Base-by-base conservation (phyloP, 2,888 invertebrate genomes). In the Conomelus anceps region DNA sequence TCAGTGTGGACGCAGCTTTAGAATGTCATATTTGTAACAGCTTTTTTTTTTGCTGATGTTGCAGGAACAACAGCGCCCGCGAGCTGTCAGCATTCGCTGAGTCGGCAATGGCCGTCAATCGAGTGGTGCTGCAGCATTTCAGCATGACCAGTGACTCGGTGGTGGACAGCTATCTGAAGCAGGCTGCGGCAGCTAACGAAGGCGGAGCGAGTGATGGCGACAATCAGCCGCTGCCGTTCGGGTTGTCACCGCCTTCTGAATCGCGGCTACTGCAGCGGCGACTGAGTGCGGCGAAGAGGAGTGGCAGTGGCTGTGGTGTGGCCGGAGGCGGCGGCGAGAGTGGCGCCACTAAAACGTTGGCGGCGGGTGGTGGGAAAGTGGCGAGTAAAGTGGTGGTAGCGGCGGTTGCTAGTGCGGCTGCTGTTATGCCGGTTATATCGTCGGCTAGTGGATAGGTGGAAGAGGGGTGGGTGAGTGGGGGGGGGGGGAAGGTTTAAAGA, bases 61-160 rank as follows among this genome's bases (percentile, higher is more conserved):
- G 91, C 94, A 97, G 98, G 93, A 99, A 99, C 94, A 98, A 98
- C 95, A 98, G 98, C 92, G 98, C 98, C 90, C 96, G 98, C 92
- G 98, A 99, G 94, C 95, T 99, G 92, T 98, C 98, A 90, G 97
- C 97, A 92, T 98, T 99, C 94, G 98, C 99, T 91, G 99, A 99
- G 94, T 98, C 98, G 88, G 99, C 99, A 90, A 98, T 98, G 96
- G 98, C 98, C 92, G 97, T 98, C 93, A 98, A 98, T 94, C 96
- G 99, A 91, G 97, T 99, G 92, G 97, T 98, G 93, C 95, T 97
- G 93, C 98, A 98, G 94, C 98, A 98, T 94, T 98, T 98, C 94
- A 97, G 97, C 92, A 96, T 98, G 95, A 97, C 97, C 91, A 91
- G 91, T 87, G 91, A 90, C 89, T 88, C 90, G 26, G 89, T 88